A percentile compares a stretch with the other conserved stretches of the same genome.
Evolutionary conservation across 2,888 invertebrate species (phyloP).

Genomic region (Lasioglossum oenotherae): DNA sequence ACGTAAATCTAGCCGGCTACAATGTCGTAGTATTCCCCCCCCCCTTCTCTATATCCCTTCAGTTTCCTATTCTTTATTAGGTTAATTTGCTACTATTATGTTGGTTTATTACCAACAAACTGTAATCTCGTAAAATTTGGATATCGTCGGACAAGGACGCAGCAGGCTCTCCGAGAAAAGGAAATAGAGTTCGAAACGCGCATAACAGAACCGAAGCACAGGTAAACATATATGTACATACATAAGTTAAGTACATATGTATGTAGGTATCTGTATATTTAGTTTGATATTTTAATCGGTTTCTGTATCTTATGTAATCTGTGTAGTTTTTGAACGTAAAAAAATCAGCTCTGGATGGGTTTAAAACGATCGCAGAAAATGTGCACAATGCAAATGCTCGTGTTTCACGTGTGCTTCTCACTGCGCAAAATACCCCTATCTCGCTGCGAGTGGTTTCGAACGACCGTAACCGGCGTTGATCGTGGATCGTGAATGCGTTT

Average conservation of each 20-base stretch:
- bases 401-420: conserved; percentile 1
- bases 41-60: background rate
- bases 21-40: conserved; percentile 24
- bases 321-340: background rate
- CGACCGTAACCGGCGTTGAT: conserved; percentile 9
- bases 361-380: background rate
- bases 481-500: background rate
- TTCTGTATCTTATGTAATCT: conserved; percentile 8
- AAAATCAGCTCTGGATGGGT: background rate
- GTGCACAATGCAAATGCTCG: background rate
- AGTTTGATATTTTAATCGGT: background rate
- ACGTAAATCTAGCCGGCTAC: conserved; percentile 52
- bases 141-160: background rate
- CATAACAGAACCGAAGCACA: background rate
- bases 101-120: background rate
- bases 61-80: background rate
- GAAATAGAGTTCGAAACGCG: background rate
- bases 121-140: background rate
- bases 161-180: background rate
- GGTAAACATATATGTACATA: background rate
- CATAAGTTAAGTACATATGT: background rate
- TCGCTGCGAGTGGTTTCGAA: background rate
- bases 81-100: background rate
- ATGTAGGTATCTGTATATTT: background rate
- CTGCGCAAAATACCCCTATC: conserved; percentile 24